Evolutionary conservation across 2,797 vertebrate genomes (phyloP), one percentile per base, ranked within the genome.

Genomic region (Sebastes vulpes): DNA sequence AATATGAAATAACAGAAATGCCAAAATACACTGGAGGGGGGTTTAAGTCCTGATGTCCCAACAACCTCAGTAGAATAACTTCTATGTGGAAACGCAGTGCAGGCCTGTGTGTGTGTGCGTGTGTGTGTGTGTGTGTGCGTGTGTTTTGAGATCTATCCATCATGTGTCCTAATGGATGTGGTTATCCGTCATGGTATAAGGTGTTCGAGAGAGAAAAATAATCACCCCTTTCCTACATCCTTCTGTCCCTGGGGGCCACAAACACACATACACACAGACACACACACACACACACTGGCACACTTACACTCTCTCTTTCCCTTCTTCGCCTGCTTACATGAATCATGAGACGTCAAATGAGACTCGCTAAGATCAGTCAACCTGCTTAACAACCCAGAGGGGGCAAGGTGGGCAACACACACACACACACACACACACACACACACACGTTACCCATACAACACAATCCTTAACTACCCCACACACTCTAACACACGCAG

Each of bases 281-380:
- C 66, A 78, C 59, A 26, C 25, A 57, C 48, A 58, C 48, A 58
- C 63, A 64, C 28, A 66, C n/a, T 26, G 20, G 67, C 35, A 31
- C 65, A 65, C 23, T 3, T 2, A 42, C 23, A 46, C 65, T 32
- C 26, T 29, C 42, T 21, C 14, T 23, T 42, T 74, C 20, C 29
- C 11, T 76, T 31, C 46, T 29, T 58, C 2, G 4, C 35, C 50
- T 42, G 48, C 75, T 71, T 64, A 86, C 81, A 88, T 90, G 79
- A 89, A 90, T 89, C 83, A 90, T 76, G 75, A 65, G 66, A 82
- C 14, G 63, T 90, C 86, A 82, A 63, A 83, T 10, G 73, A 86
- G 70, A 74, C 75, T 14, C 35, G 2, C 63, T 52, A 31, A 65
- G 20, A 87, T 90, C 88, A 83, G 63, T 88, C 85, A 92, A 77